These are phyloP conservation scores for Phrynosoma platyrhinos DNA, from an alignment of 2,113 vertebrate genomes.

Conservation along the genomic window DNA sequence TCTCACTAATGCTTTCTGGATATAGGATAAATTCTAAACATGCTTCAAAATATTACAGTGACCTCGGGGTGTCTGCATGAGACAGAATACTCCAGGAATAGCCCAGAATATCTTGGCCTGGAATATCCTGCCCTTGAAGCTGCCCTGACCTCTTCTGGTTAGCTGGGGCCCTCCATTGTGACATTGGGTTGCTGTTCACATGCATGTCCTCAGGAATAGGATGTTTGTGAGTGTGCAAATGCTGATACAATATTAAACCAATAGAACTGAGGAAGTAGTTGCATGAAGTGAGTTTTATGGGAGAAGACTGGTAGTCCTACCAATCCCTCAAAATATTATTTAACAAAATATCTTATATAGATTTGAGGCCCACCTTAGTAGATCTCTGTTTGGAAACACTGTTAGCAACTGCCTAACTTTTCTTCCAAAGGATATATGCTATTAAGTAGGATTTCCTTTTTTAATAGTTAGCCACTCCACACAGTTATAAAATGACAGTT, in stretches of 20 bases:
- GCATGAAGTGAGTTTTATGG: no score
- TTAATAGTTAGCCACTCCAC: background rate
- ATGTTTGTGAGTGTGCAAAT: background rate
- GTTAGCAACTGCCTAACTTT: background rate
- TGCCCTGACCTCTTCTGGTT: no score
- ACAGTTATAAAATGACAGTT: slow-evolving; percentile 3
- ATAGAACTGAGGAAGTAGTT: background rate
- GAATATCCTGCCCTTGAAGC: no score
- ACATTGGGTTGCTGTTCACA: no score
- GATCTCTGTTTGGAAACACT: background rate
- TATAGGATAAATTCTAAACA: background rate
- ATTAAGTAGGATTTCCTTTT: background rate
- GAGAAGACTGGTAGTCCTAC: background rate
- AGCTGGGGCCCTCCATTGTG: no score
- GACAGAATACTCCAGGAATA: no score
- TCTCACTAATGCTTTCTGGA: background rate
- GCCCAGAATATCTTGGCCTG: no score
- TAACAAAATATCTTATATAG: background rate
- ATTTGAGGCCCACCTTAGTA: background rate
- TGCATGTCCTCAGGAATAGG: background rate
- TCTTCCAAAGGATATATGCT: background rate
- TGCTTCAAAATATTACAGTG: background rate
- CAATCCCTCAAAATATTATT: background rate
- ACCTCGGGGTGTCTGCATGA: no score
- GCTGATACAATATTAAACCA: background rate